phyloP scores from a whole-genome alignment of 2,113 vertebrate genomes.

The Brienomyrus brachyistius region DNA sequence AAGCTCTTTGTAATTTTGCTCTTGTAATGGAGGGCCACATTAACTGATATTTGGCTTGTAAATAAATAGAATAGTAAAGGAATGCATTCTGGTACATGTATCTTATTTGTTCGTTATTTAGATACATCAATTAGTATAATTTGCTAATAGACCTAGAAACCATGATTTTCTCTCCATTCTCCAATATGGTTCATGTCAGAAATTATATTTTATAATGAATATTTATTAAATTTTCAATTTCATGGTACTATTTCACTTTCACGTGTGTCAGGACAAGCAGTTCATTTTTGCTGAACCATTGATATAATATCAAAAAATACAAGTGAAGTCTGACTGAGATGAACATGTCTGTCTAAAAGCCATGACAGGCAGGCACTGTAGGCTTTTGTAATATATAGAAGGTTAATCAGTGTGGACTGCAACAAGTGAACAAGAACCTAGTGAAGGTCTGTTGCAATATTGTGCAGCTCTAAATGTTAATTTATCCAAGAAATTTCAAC shows the following conservation, averaged over 20 bases:
- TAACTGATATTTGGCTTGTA: neutral
- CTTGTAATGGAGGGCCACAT: neutral
- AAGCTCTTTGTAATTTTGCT: neutral
- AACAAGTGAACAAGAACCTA: neutral
- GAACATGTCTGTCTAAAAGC: neutral
- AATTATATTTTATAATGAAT: neutral
- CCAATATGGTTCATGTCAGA: neutral
- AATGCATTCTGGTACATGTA: neutral
- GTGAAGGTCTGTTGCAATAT: neutral
- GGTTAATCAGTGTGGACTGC: neutral
- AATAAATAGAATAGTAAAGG: neutral
- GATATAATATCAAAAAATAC: neutral
- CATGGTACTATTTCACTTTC: neutral
- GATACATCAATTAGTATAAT: neutral
- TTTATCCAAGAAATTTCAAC: neutral
- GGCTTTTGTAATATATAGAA: neutral
- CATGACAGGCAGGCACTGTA: too few species aligned
- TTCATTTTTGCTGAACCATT: neutral
- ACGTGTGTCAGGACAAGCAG: neutral
- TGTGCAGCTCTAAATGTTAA: neutral
- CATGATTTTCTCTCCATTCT: neutral
- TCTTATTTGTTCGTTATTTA: neutral
- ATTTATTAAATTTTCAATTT: neutral
- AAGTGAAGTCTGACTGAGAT: neutral
- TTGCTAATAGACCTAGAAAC: neutral